Percentiles rank a stretch among this genome's conserved stretches.
phyloP scores from a whole-genome alignment of 1,140 invertebrate species.

The Drosophila murphyi region DNA sequence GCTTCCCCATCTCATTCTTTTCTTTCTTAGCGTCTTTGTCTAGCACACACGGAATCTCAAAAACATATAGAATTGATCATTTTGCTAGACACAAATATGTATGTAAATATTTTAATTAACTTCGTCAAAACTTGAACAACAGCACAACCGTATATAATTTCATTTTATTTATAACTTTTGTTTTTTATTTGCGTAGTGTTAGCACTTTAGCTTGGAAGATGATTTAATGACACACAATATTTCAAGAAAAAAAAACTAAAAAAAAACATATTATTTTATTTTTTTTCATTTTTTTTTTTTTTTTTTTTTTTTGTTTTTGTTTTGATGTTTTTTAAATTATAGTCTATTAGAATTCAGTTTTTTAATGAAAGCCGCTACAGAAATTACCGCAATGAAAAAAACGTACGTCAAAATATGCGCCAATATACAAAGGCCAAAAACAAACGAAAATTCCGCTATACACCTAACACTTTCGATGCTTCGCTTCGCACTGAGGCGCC shows the following conservation, averaged over 20 bases:
- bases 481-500: slow-evolving; percentile 66
- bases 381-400: slow-evolving; percentile 18
- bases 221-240: slow-evolving; percentile 70
- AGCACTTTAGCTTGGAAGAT: slow-evolving; percentile 52
- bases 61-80: not conserved
- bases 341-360: not conserved
- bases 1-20: not conserved
- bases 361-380: slow-evolving; percentile 23
- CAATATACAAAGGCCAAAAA: slow-evolving; percentile 32
- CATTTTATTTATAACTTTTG: slow-evolving; percentile 1
- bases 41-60: slow-evolving; percentile 6
- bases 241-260: slow-evolving; percentile 48
- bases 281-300: slow-evolving; percentile 1
- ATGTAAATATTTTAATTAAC: slow-evolving; percentile 7
- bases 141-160: slow-evolving; percentile 25
- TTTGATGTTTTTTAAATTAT: slow-evolving; percentile 1
- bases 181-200: slow-evolving; percentile 6
- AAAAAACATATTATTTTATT: slow-evolving; percentile 37
- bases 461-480: slow-evolving; percentile 68
- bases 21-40: not conserved
- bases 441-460: slow-evolving; percentile 37
- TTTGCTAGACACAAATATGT: slow-evolving; percentile 8
- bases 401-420: slow-evolving; percentile 63
- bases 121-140: slow-evolving; percentile 1
- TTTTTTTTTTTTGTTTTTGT: slow-evolving; percentile 13